These are phyloP conservation scores for Catharus minimus DNA, from an alignment of 2,113 vertebrate genomes.

Conservation along the genomic window DNA sequence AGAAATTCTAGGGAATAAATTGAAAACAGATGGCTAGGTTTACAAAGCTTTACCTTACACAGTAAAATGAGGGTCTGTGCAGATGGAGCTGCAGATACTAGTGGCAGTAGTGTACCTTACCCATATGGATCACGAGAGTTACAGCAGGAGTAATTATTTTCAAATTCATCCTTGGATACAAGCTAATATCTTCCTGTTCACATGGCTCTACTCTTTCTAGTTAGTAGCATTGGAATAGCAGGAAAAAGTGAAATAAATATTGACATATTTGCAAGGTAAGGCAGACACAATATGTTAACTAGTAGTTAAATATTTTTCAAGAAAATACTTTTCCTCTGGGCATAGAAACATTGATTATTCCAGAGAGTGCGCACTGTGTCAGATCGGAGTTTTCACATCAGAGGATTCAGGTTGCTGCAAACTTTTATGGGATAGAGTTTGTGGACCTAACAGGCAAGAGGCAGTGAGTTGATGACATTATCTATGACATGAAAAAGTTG, in stretches of 20 bases:
- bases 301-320: background rate
- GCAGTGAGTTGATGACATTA: background rate
- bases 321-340: background rate
- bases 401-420: background rate
- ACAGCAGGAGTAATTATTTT: constrained; percentile 55
- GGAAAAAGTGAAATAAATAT: background rate
- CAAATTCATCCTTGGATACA: constrained; percentile 35
- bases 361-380: background rate
- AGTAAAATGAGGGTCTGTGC: constrained; percentile 55
- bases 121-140: constrained; percentile 67
- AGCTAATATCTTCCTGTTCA: constrained; percentile 16
- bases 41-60: constrained; percentile 61
- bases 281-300: background rate
- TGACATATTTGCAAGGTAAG: background rate
- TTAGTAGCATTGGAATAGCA: background rate
- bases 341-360: background rate
- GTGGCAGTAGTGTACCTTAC: constrained; percentile 66
- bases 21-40: constrained; percentile 65
- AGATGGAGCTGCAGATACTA: constrained; percentile 67
- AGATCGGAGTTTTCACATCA: background rate
- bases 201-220: background rate
- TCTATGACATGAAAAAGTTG: background rate
- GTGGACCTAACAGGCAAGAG: background rate
- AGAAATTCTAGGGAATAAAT: constrained; percentile 23
- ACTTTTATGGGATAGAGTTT: background rate